A percentile compares a stretch with the other conserved stretches of the same genome.
Evolutionary conservation across 2,797 vertebrate species (phyloP).

Genomic region (Kryptolebias ocellatus): DNA sequence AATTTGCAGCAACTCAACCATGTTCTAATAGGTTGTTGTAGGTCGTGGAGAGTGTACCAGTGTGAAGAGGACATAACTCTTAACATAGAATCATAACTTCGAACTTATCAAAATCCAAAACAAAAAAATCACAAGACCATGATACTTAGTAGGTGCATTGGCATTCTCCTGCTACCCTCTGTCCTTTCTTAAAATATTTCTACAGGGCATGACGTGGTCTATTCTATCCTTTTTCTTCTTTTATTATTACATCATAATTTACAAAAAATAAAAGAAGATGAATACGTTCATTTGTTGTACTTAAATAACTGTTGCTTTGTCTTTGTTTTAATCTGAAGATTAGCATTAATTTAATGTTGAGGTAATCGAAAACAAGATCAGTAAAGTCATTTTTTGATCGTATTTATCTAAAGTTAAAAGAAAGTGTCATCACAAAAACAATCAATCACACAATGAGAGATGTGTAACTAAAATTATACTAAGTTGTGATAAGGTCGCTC

Average conservation of each 20-base stretch:
- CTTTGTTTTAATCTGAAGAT: background rate
- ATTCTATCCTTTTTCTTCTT: background rate
- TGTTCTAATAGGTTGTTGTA: too few relatives aligned
- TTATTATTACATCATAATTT: background rate
- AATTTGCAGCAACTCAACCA: too few relatives aligned
- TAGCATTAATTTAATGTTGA: background rate
- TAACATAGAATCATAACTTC: too few relatives aligned
- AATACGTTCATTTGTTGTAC: background rate
- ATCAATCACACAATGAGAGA: background rate
- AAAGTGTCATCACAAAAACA: background rate
- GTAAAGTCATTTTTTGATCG: background rate
- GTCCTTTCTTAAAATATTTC: background rate
- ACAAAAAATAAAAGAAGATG: background rate
- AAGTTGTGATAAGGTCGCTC: background rate
- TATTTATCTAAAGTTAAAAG: background rate
- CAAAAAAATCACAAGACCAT: too few relatives aligned
- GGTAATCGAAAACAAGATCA: background rate
- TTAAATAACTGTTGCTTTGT: background rate
- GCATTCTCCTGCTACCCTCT: background rate
- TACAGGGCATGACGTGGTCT: too few relatives aligned
- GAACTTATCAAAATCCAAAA: too few relatives aligned
- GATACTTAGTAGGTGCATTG: background rate
- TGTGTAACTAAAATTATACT: conserved; percentile 1
- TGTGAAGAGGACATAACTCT: too few relatives aligned
- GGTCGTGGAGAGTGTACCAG: too few relatives aligned